Evolutionary conservation across 1,140 invertebrate genomes (phyloP), one percentile per base, ranked within the genome.

Genomic region (Lasioglossum baleicum): DNA sequence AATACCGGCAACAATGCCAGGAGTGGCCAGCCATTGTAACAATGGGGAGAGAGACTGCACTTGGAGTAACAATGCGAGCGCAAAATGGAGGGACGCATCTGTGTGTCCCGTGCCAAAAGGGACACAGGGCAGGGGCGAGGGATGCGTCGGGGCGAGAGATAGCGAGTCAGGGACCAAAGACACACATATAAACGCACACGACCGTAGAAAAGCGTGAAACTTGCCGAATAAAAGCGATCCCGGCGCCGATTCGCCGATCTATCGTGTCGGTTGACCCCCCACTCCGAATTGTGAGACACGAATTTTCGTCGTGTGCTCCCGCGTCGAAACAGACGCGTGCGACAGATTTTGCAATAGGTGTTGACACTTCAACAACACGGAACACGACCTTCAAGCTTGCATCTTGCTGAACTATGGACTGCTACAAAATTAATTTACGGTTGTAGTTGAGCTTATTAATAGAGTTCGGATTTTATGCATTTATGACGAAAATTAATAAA

Each of bases 21-120:
- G 85, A 86, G 85, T 86, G 85, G 85, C 85, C 80, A 74, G 81
- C 84, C 85, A 85, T 86, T 86, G 85, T 86, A 86, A 83, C 81
- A 83, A 83, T 72, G 11, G 69, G 80, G 89, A 85, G 89, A 85
- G 89, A 44, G 89, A 44, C 56, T 78, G 80, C 90, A 92, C 91
- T 92, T 91, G 90, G 86, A 90, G 89, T 91, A 92, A 93, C 91
- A 93, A 93, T 92, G 88, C 89, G 86, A 88, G 86, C 86, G 84
- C 89, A 93, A 93, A 92, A 92, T 92, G 91, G 91, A 92, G 91
- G 88, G 87, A 88, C 88, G 87, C 91, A 91, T 91, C 90, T 93
- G 90, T 91, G 80, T 85, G 88, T 90, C 86, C 85, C 75, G 70
- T 74, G 77, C 48, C 70, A n/a, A 64, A 66, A 75, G 79, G 74